These are phyloP conservation scores for Montipora capricornis DNA, from an alignment of 64 coral and sea anemone genomes.

Conservation along the genomic window DNA sequence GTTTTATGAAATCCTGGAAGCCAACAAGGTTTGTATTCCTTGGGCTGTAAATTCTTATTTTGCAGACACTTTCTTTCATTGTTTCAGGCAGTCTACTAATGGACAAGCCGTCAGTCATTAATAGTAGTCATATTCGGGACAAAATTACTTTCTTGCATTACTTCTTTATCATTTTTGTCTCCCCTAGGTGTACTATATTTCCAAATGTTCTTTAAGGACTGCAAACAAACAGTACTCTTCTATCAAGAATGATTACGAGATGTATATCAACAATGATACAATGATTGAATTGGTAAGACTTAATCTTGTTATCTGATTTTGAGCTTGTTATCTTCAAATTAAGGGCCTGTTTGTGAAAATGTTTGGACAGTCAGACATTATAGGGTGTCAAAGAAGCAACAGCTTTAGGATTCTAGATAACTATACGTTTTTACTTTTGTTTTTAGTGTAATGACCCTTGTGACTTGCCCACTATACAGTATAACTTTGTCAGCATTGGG, in stretches of 20 bases:
- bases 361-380: too few species aligned
- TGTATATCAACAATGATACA: constrained; percentile 92
- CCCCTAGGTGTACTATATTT: constrained; percentile 90
- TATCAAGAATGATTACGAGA: constrained; percentile 97
- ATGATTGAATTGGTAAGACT: constrained; percentile 78
- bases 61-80: too few species aligned
- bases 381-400: too few species aligned
- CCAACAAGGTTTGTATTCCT: constrained; percentile 79
- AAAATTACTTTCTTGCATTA: too few species aligned
- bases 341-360: too few species aligned
- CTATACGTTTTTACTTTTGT: background rate
- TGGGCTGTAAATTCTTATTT: background rate
- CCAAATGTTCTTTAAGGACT: constrained; percentile 87
- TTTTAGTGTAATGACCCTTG: constrained; percentile 79
- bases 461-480: constrained; percentile 79
- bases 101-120: too few species aligned
- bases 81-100: background rate
- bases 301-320: background rate
- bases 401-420: background rate
- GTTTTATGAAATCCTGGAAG: constrained; percentile 89
- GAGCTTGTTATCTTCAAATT: too few species aligned
- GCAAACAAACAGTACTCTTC: constrained; percentile 94
- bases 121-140: too few species aligned
- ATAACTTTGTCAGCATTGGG: constrained; percentile 81
- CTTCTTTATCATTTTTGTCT: background rate